These are phyloP conservation scores for Xylocampa areola DNA, from an alignment of 2,888 invertebrate genomes.

Conservation along the genomic window DNA sequence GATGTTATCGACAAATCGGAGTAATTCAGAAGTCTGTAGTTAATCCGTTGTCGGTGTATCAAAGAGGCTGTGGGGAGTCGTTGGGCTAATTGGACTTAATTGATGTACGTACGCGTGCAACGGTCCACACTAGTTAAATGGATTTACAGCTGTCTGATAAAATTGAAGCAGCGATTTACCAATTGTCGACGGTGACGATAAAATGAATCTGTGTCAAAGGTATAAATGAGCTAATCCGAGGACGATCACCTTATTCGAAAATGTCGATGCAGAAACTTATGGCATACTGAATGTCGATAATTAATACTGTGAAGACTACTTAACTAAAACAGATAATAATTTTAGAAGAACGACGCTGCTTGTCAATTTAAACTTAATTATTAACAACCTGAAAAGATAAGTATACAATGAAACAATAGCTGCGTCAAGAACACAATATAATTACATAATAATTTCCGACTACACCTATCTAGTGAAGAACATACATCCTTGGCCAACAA, in stretches of 20 bases:
- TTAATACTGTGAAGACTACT: not conserved
- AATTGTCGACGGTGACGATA: constrained; percentile 62
- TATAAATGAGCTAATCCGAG: constrained; percentile 41
- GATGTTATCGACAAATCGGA: constrained; percentile 58
- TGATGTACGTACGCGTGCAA: constrained; percentile 76
- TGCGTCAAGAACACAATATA: constrained; percentile 15
- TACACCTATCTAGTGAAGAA: too few relatives aligned
- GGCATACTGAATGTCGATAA: not conserved
- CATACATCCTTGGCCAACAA: too few relatives aligned
- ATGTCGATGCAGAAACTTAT: not conserved
- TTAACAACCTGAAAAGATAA: constrained; percentile 6
- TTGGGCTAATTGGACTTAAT: constrained; percentile 82
- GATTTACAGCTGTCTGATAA: constrained; percentile 77
- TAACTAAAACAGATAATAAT: constrained; percentile 9
- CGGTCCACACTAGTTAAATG: constrained; percentile 70
- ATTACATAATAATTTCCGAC: constrained; percentile 34
- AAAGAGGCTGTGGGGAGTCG: constrained; percentile 70
- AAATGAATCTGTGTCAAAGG: constrained; percentile 62
- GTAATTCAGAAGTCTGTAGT: constrained; percentile 62
- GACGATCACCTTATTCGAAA: constrained; percentile 9
- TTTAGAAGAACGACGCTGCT: not conserved
- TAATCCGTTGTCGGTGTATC: constrained; percentile 71
- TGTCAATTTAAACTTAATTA: constrained; percentile 12
- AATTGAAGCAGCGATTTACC: constrained; percentile 74
- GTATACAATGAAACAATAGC: constrained; percentile 26